Conservation (phyloP, 1,140 invertebrate species). For the Diplogasteroides magnus region DNA sequence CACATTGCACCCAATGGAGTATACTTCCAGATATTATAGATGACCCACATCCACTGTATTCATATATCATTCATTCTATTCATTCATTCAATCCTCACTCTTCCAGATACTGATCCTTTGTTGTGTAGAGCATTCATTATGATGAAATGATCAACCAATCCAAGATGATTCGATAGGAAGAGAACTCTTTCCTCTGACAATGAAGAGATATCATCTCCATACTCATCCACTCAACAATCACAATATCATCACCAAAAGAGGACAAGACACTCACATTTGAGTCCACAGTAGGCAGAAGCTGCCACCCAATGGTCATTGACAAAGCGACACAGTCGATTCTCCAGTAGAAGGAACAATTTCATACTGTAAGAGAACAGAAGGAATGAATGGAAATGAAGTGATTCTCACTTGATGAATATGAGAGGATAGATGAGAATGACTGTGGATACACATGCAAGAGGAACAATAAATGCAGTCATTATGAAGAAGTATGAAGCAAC, state of each 20-base stretch:
- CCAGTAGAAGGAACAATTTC: conserved; percentile 42
- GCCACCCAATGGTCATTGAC: conserved; percentile 51
- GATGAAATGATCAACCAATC: conserved; percentile 48
- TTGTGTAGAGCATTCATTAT: conserved; percentile 49
- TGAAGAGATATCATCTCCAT: conserved; percentile 42
- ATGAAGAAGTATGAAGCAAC: conserved; percentile 47
- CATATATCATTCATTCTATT: conserved; percentile 8
- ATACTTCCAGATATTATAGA: conserved; percentile 41
- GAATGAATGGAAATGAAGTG: background rate
- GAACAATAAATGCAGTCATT: conserved; percentile 48
- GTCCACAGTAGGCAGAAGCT: conserved; percentile 39
- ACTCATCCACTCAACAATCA: conserved; percentile 44
- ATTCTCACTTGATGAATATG: conserved; percentile 24
- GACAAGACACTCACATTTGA: conserved; percentile 36
- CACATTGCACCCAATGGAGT: conserved; percentile 38
- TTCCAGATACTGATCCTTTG: conserved; percentile 40
- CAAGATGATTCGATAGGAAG: conserved; percentile 45
- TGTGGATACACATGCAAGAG: conserved; percentile 42
- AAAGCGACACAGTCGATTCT: conserved; percentile 43
- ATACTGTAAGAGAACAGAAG: conserved; percentile 33
- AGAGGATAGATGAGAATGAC: conserved; percentile 34
- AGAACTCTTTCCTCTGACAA: conserved; percentile 43
- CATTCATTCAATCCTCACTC: conserved; percentile 21
- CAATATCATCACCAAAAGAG: background rate
- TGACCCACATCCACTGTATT: conserved; percentile 40